Conservation (phyloP, 2,888 invertebrate species). For the Tiphia femorata region DNA sequence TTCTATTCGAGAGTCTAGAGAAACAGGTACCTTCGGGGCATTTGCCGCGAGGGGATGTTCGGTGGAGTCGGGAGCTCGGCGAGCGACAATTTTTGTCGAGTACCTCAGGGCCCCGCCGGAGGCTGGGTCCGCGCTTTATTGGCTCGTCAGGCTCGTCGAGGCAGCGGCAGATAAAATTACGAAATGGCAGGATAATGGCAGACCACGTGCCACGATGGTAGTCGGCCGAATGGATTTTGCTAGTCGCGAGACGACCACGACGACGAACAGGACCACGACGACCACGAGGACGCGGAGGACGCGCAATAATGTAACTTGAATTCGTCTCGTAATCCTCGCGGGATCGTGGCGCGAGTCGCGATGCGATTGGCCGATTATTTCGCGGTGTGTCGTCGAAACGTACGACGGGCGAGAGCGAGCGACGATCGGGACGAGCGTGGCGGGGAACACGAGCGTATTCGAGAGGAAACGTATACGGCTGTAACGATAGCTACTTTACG, state of each 20-base stretch:
- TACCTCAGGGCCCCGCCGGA: background rate
- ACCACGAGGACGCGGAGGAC: background rate
- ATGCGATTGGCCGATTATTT: too few species aligned
- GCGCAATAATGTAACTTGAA: too few species aligned
- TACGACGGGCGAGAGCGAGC: too few species aligned
- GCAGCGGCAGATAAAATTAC: constrained; percentile 39
- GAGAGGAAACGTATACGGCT: constrained; percentile 30
- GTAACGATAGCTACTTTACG: constrained; percentile 43
- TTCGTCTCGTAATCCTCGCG: too few species aligned
- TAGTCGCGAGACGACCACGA: constrained; percentile 16
- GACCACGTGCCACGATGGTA: constrained; percentile 27
- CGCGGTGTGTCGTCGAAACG: too few species aligned
- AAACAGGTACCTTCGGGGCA: constrained; percentile 22
- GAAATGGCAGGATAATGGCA: constrained; percentile 49
- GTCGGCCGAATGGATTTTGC: constrained; percentile 32
- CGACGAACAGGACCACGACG: background rate
- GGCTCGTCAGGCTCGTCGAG: constrained; percentile 37
- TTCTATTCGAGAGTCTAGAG: too few species aligned
- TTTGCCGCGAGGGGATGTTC: constrained; percentile 31
- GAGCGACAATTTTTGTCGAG: constrained; percentile 37
- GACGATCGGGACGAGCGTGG: too few species aligned
- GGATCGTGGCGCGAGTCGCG: too few species aligned
- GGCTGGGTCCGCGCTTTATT: constrained; percentile 37
- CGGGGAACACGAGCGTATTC: too few species aligned
- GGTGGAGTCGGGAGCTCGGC: constrained; percentile 29